A percentile compares a stretch with the other conserved stretches of the same genome.
Conservation (phyloP, 2,797 vertebrate genomes). For the Pagetopsis macropterus region DNA sequence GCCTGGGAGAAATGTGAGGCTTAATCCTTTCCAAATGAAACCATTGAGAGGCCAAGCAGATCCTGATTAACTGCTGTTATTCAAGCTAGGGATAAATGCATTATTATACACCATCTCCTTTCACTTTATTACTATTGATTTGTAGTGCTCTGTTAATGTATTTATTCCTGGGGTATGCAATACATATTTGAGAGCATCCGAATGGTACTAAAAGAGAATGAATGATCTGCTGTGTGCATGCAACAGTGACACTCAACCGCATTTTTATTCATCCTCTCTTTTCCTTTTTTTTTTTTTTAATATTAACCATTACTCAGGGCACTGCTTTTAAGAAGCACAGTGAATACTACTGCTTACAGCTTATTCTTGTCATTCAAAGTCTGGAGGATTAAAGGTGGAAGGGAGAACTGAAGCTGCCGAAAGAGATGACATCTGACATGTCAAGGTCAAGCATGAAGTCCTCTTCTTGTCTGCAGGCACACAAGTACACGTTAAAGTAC, state of each 20-base stretch:
- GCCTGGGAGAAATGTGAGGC: slow-evolving; percentile 60
- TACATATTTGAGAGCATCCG: slow-evolving; percentile 49
- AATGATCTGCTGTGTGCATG: slow-evolving; percentile 41
- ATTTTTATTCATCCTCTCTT: slow-evolving; percentile 16
- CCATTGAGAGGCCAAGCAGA: slow-evolving; percentile 68
- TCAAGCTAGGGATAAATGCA: slow-evolving; percentile 68
- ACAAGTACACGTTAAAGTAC: slow-evolving; percentile 54
- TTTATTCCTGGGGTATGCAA: slow-evolving; percentile 55
- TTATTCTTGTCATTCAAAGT: slow-evolving; percentile 41
- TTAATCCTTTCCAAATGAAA: slow-evolving; percentile 79
- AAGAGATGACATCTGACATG: slow-evolving; percentile 52
- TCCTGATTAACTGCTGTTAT: slow-evolving; percentile 71
- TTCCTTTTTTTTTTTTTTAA: background rate
- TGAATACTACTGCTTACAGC: slow-evolving; percentile 19
- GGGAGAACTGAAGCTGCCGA: slow-evolving; percentile 39
- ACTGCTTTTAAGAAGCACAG: slow-evolving; percentile 8
- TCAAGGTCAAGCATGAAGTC: slow-evolving; percentile 60
- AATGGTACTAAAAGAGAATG: slow-evolving; percentile 34
- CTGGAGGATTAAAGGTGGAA: slow-evolving; percentile 39
- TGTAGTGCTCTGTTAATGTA: slow-evolving; percentile 58
- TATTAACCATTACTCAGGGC: background rate
- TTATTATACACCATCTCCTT: slow-evolving; percentile 64
- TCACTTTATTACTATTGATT: slow-evolving; percentile 76
- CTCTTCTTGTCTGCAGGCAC: slow-evolving; percentile 41
- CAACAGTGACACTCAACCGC: slow-evolving; percentile 20